Evolutionary conservation across 2,797 vertebrate species (phyloP).

Genomic region (Galaxias olidus): DNA sequence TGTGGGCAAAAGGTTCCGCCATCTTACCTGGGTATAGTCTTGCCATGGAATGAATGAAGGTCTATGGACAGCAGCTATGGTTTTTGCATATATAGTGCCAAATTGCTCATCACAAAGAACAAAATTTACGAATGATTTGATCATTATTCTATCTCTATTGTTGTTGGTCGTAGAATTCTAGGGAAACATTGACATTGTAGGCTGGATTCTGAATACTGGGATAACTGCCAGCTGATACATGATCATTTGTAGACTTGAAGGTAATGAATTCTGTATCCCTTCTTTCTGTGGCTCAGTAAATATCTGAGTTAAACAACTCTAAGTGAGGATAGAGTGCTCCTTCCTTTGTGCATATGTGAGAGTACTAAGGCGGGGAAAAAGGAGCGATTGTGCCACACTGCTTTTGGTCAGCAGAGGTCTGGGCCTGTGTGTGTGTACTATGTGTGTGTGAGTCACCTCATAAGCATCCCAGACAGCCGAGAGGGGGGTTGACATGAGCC

Average conservation of each 20-base stretch:
- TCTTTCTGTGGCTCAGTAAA: no score
- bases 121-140: no score
- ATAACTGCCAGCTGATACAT: background rate
- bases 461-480: slow-evolving; percentile 4
- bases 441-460: slow-evolving; percentile 4
- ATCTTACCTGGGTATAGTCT: no score
- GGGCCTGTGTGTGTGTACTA: no score
- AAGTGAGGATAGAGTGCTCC: background rate
- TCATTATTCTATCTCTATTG: no score
- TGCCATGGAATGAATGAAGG: no score
- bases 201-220: slow-evolving; percentile 4
- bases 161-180: slow-evolving; percentile 23
- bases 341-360: background rate
- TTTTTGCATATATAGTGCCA: no score
- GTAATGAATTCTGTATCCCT: background rate
- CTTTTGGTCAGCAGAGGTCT: slow-evolving; percentile 21
- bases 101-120: no score
- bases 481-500: background rate
- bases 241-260: no score
- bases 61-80: no score
- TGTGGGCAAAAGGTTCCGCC: no score
- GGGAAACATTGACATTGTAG: slow-evolving; percentile 33
- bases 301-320: background rate
- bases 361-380: background rate
- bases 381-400: background rate